phyloP scores from a whole-genome alignment of 2,888 invertebrate species.

The Conops quadrifasciatus region DNA sequence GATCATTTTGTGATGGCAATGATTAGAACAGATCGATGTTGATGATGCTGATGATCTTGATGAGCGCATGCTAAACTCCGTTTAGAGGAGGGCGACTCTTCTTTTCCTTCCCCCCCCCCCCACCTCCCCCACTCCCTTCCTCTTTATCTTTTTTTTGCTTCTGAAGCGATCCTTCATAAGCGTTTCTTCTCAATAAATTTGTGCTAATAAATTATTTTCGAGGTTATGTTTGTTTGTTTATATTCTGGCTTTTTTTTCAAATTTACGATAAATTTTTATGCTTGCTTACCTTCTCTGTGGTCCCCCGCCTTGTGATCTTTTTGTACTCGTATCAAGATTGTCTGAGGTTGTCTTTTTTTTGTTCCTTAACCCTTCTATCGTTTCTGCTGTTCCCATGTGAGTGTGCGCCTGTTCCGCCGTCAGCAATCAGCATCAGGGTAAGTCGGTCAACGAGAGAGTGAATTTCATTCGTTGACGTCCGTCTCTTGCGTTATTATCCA shows the following conservation, averaged over 20 bases:
- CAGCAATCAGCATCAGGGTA: background rate
- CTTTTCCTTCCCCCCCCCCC: background rate
- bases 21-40: conserved; percentile 30
- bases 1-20: conserved; percentile 21
- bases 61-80: no score
- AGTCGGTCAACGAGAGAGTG: conserved; percentile 35
- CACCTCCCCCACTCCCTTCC: conserved; percentile 14
- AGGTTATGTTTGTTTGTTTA: conserved; percentile 36
- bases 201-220: conserved; percentile 40
- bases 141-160: background rate
- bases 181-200: conserved; percentile 30
- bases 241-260: conserved; percentile 6
- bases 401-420: background rate
- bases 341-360: background rate
- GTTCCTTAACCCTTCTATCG: conserved; percentile 5
- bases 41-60: conserved; percentile 4
- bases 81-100: background rate
- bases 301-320: no score
- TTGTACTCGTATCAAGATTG: background rate
- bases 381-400: conserved; percentile 10
- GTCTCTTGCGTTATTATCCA: conserved; percentile 51
- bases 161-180: conserved; percentile 21
- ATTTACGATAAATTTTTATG: conserved; percentile 30
- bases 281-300: conserved; percentile 11
- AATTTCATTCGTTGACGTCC: conserved; percentile 40